Evolutionary conservation across 1,140 invertebrate genomes (phyloP).

Genomic region (Drosophila parvula): DNA sequence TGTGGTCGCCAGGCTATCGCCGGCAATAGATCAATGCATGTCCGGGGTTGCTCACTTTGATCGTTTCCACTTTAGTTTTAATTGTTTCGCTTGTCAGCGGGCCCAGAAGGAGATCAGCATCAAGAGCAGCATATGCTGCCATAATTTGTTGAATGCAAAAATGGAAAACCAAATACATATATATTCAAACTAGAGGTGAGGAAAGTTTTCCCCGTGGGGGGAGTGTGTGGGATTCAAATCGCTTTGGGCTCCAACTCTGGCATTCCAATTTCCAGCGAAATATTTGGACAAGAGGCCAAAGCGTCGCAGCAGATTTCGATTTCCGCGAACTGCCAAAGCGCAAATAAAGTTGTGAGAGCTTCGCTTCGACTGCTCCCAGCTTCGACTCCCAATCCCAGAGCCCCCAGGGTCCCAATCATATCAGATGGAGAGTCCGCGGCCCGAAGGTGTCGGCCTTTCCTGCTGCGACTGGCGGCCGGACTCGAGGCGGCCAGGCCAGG

Average conservation of each 20-base stretch:
- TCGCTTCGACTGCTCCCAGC: slow-evolving; percentile 19
- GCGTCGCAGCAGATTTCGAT: slow-evolving; percentile 49
- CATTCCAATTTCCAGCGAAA: slow-evolving; percentile 76
- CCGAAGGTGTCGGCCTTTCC: slow-evolving; percentile 41
- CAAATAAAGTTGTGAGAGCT: slow-evolving; percentile 76
- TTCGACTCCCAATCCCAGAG: slow-evolving; percentile 4
- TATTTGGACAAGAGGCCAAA: slow-evolving; percentile 53
- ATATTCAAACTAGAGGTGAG: background rate
- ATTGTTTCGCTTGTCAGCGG: slow-evolving; percentile 79
- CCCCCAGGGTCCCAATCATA: slow-evolving; percentile 48
- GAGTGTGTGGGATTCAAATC: slow-evolving; percentile 6
- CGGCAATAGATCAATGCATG: slow-evolving; percentile 63
- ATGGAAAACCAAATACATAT: background rate
- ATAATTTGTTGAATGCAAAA: slow-evolving; percentile 62
- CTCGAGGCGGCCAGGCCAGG: slow-evolving; percentile 5
- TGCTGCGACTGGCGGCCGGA: slow-evolving; percentile 47
- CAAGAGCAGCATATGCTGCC: slow-evolving; percentile 42
- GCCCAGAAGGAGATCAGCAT: slow-evolving; percentile 13
- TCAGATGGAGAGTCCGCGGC: slow-evolving; percentile 53
- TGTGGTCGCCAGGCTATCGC: slow-evolving; percentile 39
- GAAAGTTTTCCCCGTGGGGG: slow-evolving; percentile 11
- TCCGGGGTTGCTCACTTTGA: slow-evolving; percentile 72
- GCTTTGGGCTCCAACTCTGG: slow-evolving; percentile 3
- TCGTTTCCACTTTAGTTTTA: slow-evolving; percentile 83
- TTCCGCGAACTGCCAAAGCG: slow-evolving; percentile 68